phyloP scores from a whole-genome alignment of 2,888 invertebrate genomes.

The Pemphredon lugubris region DNA sequence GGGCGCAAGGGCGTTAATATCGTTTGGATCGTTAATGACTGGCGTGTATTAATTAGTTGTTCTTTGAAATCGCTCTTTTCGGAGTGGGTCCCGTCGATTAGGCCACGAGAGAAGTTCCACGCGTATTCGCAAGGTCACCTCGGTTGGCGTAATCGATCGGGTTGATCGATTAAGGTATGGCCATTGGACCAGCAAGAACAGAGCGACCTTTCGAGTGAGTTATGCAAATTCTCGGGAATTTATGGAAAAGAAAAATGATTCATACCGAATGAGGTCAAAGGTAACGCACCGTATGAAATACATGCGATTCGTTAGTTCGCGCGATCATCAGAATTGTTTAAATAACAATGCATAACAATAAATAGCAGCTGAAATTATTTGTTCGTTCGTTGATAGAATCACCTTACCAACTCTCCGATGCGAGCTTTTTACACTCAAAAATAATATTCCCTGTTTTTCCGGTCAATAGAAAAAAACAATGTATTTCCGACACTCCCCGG shows the following conservation, averaged over 20 bases:
- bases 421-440: too few species aligned
- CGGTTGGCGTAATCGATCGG: slow-evolving; percentile 54
- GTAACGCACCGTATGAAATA: too few species aligned
- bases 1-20: slow-evolving; percentile 38
- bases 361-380: too few species aligned
- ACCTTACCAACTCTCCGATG: too few species aligned
- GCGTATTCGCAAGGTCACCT: slow-evolving; percentile 32
- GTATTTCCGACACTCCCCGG: background rate
- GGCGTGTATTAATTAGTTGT: slow-evolving; percentile 42
- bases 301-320: too few species aligned
- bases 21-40: slow-evolving; percentile 26
- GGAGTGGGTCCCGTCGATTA: slow-evolving; percentile 22
- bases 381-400: too few species aligned
- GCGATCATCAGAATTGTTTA: too few species aligned
- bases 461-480: background rate
- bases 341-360: too few species aligned
- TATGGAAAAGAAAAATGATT: slow-evolving; percentile 22
- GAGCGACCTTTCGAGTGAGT: slow-evolving; percentile 26
- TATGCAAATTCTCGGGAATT: slow-evolving; percentile 35
- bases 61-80: slow-evolving; percentile 24
- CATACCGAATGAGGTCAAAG: too few species aligned
- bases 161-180: slow-evolving; percentile 52
- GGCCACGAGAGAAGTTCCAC: slow-evolving; percentile 38
- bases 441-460: background rate
- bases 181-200: slow-evolving; percentile 39